phyloP scores from a whole-genome alignment of 2,888 invertebrate genomes.

The Cataglyphis livida region DNA sequence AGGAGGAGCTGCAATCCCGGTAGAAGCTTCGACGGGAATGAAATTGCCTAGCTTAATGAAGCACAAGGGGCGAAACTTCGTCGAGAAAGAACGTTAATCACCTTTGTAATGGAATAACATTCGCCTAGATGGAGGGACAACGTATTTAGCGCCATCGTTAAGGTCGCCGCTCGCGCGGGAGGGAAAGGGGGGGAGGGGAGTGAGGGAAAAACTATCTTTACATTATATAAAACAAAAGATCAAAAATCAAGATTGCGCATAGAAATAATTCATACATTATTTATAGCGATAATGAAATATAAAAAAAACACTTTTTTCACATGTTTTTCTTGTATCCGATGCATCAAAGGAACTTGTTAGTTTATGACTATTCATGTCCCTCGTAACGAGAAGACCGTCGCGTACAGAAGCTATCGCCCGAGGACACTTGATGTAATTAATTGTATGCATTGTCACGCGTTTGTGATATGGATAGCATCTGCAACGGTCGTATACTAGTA shows the following conservation, averaged over 20 bases:
- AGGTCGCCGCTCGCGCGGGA: background rate
- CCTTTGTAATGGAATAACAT: conserved; percentile 70
- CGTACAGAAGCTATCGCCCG: conserved; percentile 23
- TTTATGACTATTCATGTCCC: conserved; percentile 47
- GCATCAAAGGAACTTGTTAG: conserved; percentile 15
- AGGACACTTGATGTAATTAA: conserved; percentile 80
- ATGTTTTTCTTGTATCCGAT: background rate
- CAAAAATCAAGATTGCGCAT: background rate
- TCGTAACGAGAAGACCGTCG: conserved; percentile 38
- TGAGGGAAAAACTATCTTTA: background rate
- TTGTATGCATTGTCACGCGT: conserved; percentile 73
- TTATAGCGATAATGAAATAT: background rate
- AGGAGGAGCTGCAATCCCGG: conserved; percentile 16
- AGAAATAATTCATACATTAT: background rate
- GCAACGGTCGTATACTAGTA: background rate
- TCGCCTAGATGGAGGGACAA: conserved; percentile 78
- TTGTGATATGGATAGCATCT: conserved; percentile 54
- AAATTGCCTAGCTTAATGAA: conserved; percentile 50
- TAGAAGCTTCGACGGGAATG: conserved; percentile 28
- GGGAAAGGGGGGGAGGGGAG: background rate
- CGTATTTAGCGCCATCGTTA: conserved; percentile 72
- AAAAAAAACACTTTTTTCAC: background rate
- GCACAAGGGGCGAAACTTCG: conserved; percentile 44
- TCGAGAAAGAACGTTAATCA: conserved; percentile 68
- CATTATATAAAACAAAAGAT: background rate